A percentile compares a stretch with the other conserved stretches of the same genome.
phyloP scores from a whole-genome alignment of 2,113 vertebrate genomes.

The Leptobrachium ailaonicum region DNA sequence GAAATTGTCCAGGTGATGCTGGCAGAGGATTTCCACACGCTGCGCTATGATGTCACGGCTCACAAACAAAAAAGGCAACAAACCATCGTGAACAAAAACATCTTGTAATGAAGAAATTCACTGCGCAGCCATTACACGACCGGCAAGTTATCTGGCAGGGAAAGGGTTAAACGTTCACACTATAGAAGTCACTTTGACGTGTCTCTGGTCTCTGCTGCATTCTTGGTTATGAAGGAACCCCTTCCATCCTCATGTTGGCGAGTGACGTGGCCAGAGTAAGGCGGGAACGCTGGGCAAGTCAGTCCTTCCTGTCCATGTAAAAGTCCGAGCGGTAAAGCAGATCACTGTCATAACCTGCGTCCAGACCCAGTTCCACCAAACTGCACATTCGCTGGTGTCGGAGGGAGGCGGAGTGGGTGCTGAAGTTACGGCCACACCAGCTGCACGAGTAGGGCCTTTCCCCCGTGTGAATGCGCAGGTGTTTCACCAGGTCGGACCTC shows the following conservation, averaged over 20 bases:
- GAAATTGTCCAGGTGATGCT: no score
- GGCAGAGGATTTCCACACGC: no score
- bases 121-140: no score
- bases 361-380: not conserved
- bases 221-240: not conserved
- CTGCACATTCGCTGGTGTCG: conserved; percentile 4
- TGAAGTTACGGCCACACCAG: not conserved
- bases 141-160: no score
- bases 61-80: no score
- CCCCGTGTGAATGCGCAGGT: conserved; percentile 14
- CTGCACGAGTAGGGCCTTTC: conserved; percentile 9
- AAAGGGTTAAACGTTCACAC: no score
- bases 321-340: not conserved
- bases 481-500: conserved; percentile 16
- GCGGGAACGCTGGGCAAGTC: not conserved
- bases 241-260: not conserved
- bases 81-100: no score
- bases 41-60: no score
- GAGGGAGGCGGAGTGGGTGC: not conserved
- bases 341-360: not conserved
- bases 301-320: not conserved
- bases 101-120: no score
- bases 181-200: no score
- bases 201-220: no score
- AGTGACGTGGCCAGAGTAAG: not conserved